Base-by-base conservation (phyloP, 1,140 invertebrate genomes). In the Drosophila biarmipes region DNA sequence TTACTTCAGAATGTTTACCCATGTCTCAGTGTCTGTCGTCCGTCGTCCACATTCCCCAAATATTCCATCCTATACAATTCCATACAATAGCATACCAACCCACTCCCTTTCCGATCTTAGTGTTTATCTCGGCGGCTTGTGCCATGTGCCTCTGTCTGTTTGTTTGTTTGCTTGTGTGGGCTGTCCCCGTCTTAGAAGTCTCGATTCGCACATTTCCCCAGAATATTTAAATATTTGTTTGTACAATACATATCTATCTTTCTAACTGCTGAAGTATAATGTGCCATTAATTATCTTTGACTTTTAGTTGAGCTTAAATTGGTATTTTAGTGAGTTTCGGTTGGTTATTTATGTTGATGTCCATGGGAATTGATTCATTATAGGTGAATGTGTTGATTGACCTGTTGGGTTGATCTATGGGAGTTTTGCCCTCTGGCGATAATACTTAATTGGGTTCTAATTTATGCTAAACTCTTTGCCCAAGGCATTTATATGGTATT, bases 281-380 rank as follows among this genome's bases (percentile, higher is more conserved):
- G 21, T 15, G 14, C 46, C 15, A 64, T 66, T 40, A 66, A 67
- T 67, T 24, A 66, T 40, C 27, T 66, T 62, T 29, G 62, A 24
- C 62, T 64, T 45, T 58, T 17, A 7, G 42, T 21, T 56, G 19
- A 34, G 49, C 29, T 48, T 46, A 14, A 62, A 48, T 66, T 31
- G 17, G 57, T 17, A 31, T 31, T 46, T n/a, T 12, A 15, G 15
- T n/a, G 12, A 12, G 12, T 38, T 56, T 56, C 15, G 45, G 29
- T 29, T 8, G 46, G 12, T 31, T 29, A 40, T 59, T 51, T 38
- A 17, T 49, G 46, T 11, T 12, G 38, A 34, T 56, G 6, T 6
- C 19, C 17, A 59, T 59, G 54, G 15, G 34, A 31, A 62, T 62
- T 29, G 31, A 63, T 56, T 38, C 10, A 38, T 45, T 59, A 59